Conservation (phyloP, 1,140 invertebrate species). For the Ptiloglossa arizonensis region DNA sequence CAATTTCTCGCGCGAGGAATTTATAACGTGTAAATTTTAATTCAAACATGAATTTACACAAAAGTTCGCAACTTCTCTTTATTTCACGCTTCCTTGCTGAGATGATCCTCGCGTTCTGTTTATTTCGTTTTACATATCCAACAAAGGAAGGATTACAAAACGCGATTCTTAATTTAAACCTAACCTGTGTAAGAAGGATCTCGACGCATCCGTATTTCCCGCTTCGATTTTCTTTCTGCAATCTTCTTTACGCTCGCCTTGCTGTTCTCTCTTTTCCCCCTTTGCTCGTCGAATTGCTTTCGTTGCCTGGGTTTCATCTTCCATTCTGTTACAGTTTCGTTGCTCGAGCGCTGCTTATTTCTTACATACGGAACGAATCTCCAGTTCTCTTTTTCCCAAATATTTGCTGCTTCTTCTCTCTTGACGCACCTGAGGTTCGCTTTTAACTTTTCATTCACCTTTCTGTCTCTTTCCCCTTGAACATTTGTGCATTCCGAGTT, state of each 20-base stretch:
- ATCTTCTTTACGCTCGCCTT: slow-evolving; percentile 21
- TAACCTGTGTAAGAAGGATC: background rate
- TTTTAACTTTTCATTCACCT: slow-evolving; percentile 16
- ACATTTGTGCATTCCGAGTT: background rate
- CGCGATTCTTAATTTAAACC: background rate
- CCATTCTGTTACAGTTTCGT: slow-evolving; percentile 19
- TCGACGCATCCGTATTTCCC: background rate
- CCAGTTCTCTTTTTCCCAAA: background rate
- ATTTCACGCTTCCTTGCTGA: background rate
- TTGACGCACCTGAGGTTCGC: slow-evolving; percentile 1
- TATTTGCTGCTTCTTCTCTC: background rate
- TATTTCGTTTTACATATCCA: slow-evolving; percentile 2
- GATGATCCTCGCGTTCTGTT: too few species aligned
- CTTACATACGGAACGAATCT: background rate
- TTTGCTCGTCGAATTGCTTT: background rate
- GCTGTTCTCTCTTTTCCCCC: too few species aligned
- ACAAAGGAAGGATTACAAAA: background rate
- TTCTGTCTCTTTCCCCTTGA: background rate
- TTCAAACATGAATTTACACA: too few species aligned
- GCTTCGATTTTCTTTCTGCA: slow-evolving; percentile 22
- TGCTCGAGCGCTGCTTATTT: slow-evolving; percentile 33
- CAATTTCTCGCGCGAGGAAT: too few species aligned
- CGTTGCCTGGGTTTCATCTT: slow-evolving; percentile 21
- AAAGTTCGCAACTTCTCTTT: background rate
- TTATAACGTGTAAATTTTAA: too few species aligned